A percentile compares a stretch with the other conserved stretches of the same genome.
Conservation (phyloP, 2,797 vertebrate species). For the Esox masquinongy region DNA sequence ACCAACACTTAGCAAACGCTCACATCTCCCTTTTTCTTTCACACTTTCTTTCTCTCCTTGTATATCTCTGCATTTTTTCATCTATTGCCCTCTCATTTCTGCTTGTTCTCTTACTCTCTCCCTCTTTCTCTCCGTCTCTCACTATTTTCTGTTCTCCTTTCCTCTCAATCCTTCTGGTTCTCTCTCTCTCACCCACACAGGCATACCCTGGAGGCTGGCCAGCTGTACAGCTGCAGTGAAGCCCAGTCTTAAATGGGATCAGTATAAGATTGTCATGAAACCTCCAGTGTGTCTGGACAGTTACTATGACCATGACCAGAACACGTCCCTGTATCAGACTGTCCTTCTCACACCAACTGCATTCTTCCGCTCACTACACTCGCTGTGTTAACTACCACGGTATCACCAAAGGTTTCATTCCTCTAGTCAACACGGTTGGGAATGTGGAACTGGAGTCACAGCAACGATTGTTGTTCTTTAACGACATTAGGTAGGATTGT, state of each 20-base stretch:
- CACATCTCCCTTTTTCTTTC: slow-evolving; percentile 4
- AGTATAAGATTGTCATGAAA: slow-evolving; percentile 25
- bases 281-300: slow-evolving; percentile 1
- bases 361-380: not conserved
- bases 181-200: not conserved
- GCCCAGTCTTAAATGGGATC: slow-evolving; percentile 43
- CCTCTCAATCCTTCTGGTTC: not conserved
- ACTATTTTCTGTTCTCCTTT: slow-evolving; percentile 11
- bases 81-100: not conserved
- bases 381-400: not conserved
- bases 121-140: slow-evolving; percentile 6
- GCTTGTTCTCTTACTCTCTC: slow-evolving; percentile 23
- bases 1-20: not conserved
- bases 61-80: no score
- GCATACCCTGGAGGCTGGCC: slow-evolving; percentile 24
- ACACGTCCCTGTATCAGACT: slow-evolving; percentile 5
- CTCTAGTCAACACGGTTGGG: not conserved
- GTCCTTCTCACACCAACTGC: slow-evolving; percentile 10
- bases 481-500: no score
- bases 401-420: not conserved
- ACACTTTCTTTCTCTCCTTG: slow-evolving; percentile 1
- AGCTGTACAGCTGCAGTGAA: slow-evolving; percentile 47
- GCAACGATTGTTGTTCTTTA: no score
- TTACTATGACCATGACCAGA: slow-evolving; percentile 12
- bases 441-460: no score